These are phyloP conservation scores for Prorops nasuta DNA, from an alignment of 1,140 invertebrate genomes.

Conservation along the genomic window DNA sequence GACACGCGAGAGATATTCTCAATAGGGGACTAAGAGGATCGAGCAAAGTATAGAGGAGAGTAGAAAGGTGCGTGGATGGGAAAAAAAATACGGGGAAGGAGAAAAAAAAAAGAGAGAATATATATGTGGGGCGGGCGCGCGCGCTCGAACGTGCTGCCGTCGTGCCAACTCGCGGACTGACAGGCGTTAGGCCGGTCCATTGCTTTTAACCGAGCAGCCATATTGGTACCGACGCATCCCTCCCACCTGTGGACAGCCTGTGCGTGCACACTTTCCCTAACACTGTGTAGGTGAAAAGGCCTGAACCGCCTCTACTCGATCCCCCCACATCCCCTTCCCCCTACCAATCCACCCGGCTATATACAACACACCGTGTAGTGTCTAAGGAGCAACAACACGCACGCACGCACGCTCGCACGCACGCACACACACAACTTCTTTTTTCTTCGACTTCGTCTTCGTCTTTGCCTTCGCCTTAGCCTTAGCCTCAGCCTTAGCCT, in stretches of 20 bases:
- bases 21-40: background rate
- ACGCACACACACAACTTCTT: no score
- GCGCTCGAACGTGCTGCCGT: constrained; percentile 22
- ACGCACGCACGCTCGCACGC: no score
- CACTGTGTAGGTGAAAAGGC: no score
- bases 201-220: constrained; percentile 48
- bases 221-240: constrained; percentile 37
- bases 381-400: no score
- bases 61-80: background rate
- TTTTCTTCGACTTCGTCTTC: no score
- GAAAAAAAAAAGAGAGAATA: constrained; percentile 1
- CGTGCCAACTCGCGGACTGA: constrained; percentile 36
- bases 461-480: no score
- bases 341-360: no score
- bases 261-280: background rate
- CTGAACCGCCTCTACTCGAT: no score
- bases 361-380: no score
- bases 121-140: background rate
- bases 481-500: no score
- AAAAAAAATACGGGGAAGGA: background rate
- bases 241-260: constrained; percentile 19
- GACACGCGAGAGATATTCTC: no score
- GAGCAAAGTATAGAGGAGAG: background rate
- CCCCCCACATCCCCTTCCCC: no score
- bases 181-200: constrained; percentile 30